These are phyloP conservation scores for Cyrtorhinus lividipennis DNA, from an alignment of 1,140 invertebrate genomes.

Conservation along the genomic window DNA sequence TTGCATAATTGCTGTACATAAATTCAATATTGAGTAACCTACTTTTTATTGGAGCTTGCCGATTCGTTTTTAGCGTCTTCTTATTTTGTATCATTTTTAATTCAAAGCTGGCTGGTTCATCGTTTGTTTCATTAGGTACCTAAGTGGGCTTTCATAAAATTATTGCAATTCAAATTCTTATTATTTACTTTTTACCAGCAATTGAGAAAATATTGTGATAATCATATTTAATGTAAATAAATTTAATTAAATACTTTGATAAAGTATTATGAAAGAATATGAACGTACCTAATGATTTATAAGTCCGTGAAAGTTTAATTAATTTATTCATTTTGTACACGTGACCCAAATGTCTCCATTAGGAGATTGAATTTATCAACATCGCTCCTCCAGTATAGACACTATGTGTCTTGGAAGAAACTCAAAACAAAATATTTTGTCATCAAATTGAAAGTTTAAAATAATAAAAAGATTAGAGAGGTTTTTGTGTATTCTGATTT, in stretches of 20 bases:
- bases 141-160: slow-evolving; percentile 1
- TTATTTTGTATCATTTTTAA: not conserved
- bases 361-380: not conserved
- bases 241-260: not conserved
- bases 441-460: not conserved
- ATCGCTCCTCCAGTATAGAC: not conserved
- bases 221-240: slow-evolving; percentile 1
- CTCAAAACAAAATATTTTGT: slow-evolving; percentile 4
- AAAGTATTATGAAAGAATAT: not conserved
- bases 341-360: not conserved
- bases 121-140: not conserved
- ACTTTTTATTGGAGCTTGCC: not conserved
- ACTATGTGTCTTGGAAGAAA: slow-evolving; percentile 1
- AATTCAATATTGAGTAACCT: not conserved
- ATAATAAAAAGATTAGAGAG: not conserved
- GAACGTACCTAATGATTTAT: not conserved
- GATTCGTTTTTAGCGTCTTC: not conserved
- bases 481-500: too few species aligned
- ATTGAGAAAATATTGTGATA: slow-evolving; percentile 3
- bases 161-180: not conserved
- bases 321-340: slow-evolving; percentile 1
- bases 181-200: not conserved
- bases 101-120: not conserved
- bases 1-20: not conserved
- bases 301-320: not conserved